These are phyloP conservation scores for Trichonephila clavipes DNA, from an alignment of 1,140 invertebrate species.

Conservation along the genomic window DNA sequence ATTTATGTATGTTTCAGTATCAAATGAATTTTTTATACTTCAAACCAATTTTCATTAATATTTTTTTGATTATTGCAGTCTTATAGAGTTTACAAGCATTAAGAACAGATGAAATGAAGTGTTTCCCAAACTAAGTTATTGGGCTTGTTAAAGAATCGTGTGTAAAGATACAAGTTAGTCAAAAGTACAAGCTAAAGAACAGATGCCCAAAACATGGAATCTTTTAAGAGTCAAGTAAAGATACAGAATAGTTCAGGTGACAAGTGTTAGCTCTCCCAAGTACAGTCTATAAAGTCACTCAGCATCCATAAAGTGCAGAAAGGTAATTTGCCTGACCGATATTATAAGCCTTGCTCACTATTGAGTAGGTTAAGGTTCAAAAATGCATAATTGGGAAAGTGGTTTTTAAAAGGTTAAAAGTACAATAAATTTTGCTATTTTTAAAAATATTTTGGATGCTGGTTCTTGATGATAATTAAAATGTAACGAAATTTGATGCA, in stretches of 20 bases:
- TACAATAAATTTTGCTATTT: too few relatives aligned
- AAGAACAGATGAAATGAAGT: not conserved
- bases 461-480: too few relatives aligned
- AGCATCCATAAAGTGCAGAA: not conserved
- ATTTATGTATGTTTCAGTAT: not conserved
- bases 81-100: conserved; percentile 14
- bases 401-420: too few relatives aligned
- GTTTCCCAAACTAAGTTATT: not conserved
- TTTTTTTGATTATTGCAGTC: conserved; percentile 30
- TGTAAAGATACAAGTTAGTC: conserved; percentile 45
- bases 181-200: conserved; percentile 10
- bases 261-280: not conserved
- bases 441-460: too few relatives aligned
- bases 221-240: not conserved
- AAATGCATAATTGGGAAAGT: too few relatives aligned
- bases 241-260: not conserved
- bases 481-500: too few relatives aligned
- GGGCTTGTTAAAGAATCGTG: not conserved
- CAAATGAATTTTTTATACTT: not conserved
- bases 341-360: not conserved
- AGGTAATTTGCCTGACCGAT: not conserved
- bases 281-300: not conserved
- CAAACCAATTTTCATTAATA: conserved; percentile 12
- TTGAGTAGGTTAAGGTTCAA: not conserved
- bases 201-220: not conserved